phyloP scores from a whole-genome alignment of 30 jellyfish, hydroid and myxozoan genomes.

The Aurelia aurita region DNA sequence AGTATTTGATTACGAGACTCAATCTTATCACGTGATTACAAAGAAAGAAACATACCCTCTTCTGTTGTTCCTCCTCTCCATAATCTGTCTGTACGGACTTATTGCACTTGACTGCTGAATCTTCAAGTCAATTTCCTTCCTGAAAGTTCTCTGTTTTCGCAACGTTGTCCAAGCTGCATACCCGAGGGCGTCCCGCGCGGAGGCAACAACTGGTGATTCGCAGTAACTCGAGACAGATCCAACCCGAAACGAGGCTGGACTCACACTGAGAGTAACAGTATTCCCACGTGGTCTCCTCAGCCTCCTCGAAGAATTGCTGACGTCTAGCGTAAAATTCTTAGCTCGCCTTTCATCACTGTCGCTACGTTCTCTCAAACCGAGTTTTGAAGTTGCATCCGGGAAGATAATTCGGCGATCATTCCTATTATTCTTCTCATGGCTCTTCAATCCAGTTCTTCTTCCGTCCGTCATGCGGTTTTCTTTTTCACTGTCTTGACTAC shows the following conservation, averaged over 20 bases:
- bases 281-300: slow-evolving; percentile 85
- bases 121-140: slow-evolving; percentile 85
- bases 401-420: slow-evolving; percentile 21
- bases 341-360: slow-evolving; percentile 90
- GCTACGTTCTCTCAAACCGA: slow-evolving; percentile 73
- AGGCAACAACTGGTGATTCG: slow-evolving; percentile 82
- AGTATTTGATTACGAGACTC: too few species aligned
- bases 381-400: slow-evolving; percentile 36
- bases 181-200: slow-evolving; percentile 80
- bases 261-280: slow-evolving; percentile 74
- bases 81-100: slow-evolving; percentile 55
- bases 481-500: slow-evolving; percentile 82
- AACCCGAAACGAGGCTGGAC: slow-evolving; percentile 85
- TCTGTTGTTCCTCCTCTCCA: slow-evolving; percentile 49
- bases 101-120: slow-evolving; percentile 67
- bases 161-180: slow-evolving; percentile 97
- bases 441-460: neutral
- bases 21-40: too few species aligned
- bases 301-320: slow-evolving; percentile 73
- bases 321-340: slow-evolving; percentile 73
- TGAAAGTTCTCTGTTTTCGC: slow-evolving; percentile 87
- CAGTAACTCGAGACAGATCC: slow-evolving; percentile 68
- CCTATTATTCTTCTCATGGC: slow-evolving; percentile 3
- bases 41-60: slow-evolving; percentile 53
- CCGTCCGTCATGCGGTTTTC: slow-evolving; percentile 9